phyloP scores from a whole-genome alignment of 2,113 vertebrate genomes.

The Epinephelus moara region DNA sequence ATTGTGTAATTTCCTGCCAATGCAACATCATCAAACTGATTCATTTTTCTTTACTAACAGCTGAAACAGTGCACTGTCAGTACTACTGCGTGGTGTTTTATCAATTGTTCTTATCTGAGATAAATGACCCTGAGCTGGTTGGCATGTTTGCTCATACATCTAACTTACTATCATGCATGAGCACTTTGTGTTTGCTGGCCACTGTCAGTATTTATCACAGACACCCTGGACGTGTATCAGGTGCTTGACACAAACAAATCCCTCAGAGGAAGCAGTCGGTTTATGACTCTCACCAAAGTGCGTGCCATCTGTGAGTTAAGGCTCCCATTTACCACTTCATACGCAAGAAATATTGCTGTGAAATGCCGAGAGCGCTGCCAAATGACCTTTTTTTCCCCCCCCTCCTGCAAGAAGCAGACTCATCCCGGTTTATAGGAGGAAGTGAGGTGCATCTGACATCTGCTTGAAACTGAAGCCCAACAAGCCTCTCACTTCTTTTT shows the following conservation, averaged over 20 bases:
- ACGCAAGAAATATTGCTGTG: conserved; percentile 48
- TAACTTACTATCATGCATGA: conserved; percentile 15
- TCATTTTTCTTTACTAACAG: not conserved
- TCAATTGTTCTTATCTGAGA: not conserved
- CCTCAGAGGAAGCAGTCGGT: conserved; percentile 38
- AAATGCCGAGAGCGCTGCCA: conserved; percentile 63
- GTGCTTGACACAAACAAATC: conserved; percentile 55
- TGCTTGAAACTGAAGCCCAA: conserved; percentile 57
- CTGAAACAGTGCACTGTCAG: not conserved
- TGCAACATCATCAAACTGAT: too few relatives aligned
- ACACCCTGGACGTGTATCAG: conserved; percentile 23
- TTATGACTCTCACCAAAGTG: conserved; percentile 59
- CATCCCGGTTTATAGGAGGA: conserved; percentile 50
- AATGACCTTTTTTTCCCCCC: conserved; percentile 49
- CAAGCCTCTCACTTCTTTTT: conserved; percentile 22
- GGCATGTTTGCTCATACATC: conserved; percentile 31
- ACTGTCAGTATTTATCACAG: conserved; percentile 48
- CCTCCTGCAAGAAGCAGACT: conserved; percentile 38
- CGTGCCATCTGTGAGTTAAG: conserved; percentile 60
- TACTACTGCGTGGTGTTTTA: too few relatives aligned
- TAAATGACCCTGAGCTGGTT: conserved; percentile 23
- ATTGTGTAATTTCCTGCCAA: not conserved
- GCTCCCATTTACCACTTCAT: conserved; percentile 54
- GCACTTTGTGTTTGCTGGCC: conserved; percentile 16
- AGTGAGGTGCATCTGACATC: conserved; percentile 70